Evolutionary conservation across 2,888 invertebrate species (phyloP), one percentile per base, ranked within the genome.

Genomic region (Endomychus coccineus): DNA sequence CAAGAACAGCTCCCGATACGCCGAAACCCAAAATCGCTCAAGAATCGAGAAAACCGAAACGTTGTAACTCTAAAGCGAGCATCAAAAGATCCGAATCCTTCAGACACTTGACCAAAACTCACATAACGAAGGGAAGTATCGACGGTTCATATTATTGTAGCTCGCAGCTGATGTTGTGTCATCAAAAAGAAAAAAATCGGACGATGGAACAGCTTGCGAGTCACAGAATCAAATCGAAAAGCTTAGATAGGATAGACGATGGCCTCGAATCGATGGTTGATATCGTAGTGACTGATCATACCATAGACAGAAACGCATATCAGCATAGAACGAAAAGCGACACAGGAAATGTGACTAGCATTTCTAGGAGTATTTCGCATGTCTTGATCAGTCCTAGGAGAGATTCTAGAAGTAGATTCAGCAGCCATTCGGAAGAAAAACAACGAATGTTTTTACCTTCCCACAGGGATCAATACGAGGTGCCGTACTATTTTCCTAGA

Each of bases 181-280:
- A 42, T 17, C 46, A 48, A 16, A 44, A 41, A 33, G 28, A 37
- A 19, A 40, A 41, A 14, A 39, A 39, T 23, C 46, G 42, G 25
- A 44, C 42, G 14, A 33, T 38, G 6, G 40, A 47, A 5, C 44
- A 47, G 3, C 29, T 43, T 2, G 29, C 48, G 0, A 27, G 35
- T 4, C 42, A 50, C 3, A 49, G 50, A 34, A 41, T 49, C 2
- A 64, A 62, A 46, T 61, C 84, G 0, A 87, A 86, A 63, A 87
- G 86, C 46, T 63, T 87, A 29, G 86, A 88, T 47, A 72, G 85
- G 38, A 80, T 87, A 24, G 84, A 85, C 55, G 77, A 62, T 34
- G 78, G 83, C 11, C 59, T 85, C 14, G 76, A 82, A 52, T 73
- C 81, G 0, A 77, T 83, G 73, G 77, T 82, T 1, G 78, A 80